phyloP scores from a whole-genome alignment of 2,797 vertebrate species.

The Tangara arthus region DNA sequence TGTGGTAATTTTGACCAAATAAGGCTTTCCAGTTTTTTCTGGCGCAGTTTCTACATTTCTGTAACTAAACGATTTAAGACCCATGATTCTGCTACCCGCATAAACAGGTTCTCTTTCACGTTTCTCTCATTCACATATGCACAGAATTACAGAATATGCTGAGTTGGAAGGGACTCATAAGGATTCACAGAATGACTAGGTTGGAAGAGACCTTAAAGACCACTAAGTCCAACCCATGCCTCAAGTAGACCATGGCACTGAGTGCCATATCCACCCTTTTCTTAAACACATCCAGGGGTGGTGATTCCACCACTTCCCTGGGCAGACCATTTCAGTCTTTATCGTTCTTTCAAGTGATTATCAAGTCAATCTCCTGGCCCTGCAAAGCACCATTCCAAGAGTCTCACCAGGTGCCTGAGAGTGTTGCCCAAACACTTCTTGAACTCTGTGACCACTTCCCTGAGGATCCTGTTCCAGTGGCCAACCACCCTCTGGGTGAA shows the following conservation, averaged over 20 bases:
- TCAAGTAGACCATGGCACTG: not conserved
- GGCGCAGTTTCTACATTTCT: not conserved
- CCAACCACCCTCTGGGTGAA: not conserved
- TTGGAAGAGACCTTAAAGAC: not conserved
- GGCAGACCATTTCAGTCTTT: not conserved
- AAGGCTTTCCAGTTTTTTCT: not conserved
- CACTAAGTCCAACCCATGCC: not conserved
- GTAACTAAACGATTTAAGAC: not conserved
- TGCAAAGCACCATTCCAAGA: not conserved
- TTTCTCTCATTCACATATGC: not conserved
- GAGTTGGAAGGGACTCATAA: not conserved
- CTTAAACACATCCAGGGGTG: not conserved
- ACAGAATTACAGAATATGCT: not conserved
- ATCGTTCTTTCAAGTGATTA: not conserved
- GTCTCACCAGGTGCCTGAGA: not conserved
- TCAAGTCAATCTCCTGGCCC: not conserved
- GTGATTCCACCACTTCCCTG: not conserved
- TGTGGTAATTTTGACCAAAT: not conserved
- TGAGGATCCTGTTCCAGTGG: not conserved
- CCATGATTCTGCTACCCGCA: not conserved
- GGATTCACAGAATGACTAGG: not conserved
- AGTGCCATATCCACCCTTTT: not conserved
- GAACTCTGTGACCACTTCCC: not conserved
- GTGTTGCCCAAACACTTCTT: not conserved
- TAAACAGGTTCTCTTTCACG: not conserved